Base-by-base conservation (phyloP, 2,888 invertebrate species). In the Limenitis arthemis region DNA sequence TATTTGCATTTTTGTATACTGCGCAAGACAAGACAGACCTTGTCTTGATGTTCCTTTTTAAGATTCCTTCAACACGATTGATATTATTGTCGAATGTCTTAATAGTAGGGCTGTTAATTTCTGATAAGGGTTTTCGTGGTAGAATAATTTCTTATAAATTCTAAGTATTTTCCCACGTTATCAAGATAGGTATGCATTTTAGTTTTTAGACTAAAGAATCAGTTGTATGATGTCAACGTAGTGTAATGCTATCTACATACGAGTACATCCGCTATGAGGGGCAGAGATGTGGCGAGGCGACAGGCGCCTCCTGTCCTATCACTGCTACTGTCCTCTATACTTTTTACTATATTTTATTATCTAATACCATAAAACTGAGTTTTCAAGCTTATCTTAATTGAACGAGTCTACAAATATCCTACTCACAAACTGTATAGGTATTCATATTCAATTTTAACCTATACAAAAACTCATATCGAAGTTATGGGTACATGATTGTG, bases 241-340 rank as follows among this genome's bases (percentile, higher is more conserved):
- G 71, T 71, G 72, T 77, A 78, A 78, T 76, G 70, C 75, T 79
- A 81, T 79, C 78, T n/a, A n/a, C n/a, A n/a, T n/a, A n/a, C n/a
- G n/a, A n/a, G n/a, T 75, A 70, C 75, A 79, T 80, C 81, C 81
- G 80, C 66, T 61, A 69, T 20, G 20, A 20, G 70, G 67, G 71
- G 64, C 70, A 68, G 69, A 55, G 56, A 59, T 62, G 48, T 36
- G 34, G 33, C 31, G 49, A 29, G 8, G 49, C 28, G 61, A 8
- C 20, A 20, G 20, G 20, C 11, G 36, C 11, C 36, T 61, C 64
- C 53, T 52, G 48, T 48, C 29, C 56, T 59, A 61, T 66, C 66
- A 60, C 50, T 56, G 50, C 53, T 47, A 47, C 47, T 49, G 49
- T 55, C 42, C 53, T 49, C 53, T 52, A 32, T 48, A 53, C 28